These are phyloP conservation scores for Drosophila formosana DNA, from an alignment of 2,888 invertebrate genomes.

Conservation along the genomic window DNA sequence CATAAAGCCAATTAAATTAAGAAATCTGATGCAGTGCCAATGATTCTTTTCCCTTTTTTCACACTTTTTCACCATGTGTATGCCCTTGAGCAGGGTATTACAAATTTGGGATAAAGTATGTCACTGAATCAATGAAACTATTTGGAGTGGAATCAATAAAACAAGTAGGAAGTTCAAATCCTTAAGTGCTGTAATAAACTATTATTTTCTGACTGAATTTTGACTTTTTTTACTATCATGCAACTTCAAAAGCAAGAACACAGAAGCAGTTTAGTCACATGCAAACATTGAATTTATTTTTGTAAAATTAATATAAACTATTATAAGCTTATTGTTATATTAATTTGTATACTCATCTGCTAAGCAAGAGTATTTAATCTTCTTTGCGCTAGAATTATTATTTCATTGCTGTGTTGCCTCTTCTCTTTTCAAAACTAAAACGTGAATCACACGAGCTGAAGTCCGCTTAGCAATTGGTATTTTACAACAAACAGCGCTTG, in stretches of 20 bases:
- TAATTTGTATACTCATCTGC: not conserved
- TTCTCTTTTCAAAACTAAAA: constrained; percentile 22
- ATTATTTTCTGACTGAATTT: no score
- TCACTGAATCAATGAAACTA: not conserved
- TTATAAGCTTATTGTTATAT: no score
- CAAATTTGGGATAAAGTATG: not conserved
- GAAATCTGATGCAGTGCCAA: constrained; percentile 79
- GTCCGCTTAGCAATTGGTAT: constrained; percentile 70
- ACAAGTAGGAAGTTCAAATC: no score
- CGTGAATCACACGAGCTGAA: constrained; percentile 57
- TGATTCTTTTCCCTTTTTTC: constrained; percentile 52
- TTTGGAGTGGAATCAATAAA: no score
- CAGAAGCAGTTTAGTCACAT: no score
- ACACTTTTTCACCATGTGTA: not conserved
- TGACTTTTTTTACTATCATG: no score
- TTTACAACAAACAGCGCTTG: constrained; percentile 76
- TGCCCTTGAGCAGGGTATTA: not conserved
- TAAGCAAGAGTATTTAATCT: not conserved
- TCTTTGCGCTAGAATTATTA: not conserved
- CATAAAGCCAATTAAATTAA: constrained; percentile 81
- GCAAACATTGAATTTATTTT: no score
- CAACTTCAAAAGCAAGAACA: no score
- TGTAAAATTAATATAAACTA: no score
- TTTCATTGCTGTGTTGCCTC: not conserved
- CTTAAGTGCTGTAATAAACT: no score